A percentile compares a stretch with the other conserved stretches of the same genome.
phyloP scores from a whole-genome alignment of 2,797 vertebrate species.

The Notoglanidium macrostoma region DNA sequence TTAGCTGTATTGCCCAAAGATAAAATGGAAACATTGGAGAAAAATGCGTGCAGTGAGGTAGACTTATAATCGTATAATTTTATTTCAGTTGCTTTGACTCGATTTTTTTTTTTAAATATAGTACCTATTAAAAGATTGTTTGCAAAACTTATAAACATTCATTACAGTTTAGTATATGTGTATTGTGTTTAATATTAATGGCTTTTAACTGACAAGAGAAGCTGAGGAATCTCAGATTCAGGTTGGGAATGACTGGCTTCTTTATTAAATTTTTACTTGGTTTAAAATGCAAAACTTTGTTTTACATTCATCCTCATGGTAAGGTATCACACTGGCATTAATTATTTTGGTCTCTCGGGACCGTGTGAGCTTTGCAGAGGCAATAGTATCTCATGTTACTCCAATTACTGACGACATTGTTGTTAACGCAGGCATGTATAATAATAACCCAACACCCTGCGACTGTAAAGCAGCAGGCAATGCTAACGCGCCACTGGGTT shows the following conservation, averaged over 20 bases:
- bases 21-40: neutral
- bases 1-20: neutral
- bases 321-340: neutral
- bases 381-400: slow-evolving; percentile 4
- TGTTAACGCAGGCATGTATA: slow-evolving; percentile 14
- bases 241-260: neutral
- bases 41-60: neutral
- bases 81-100: neutral
- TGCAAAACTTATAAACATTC: neutral
- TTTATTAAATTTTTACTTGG: neutral
- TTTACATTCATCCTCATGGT: neutral
- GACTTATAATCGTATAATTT: neutral
- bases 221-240: neutral
- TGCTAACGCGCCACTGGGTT: neutral
- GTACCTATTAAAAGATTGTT: neutral
- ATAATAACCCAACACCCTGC: neutral
- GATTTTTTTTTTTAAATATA: too few relatives aligned
- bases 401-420: neutral
- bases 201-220: neutral
- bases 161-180: neutral
- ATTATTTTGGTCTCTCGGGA: neutral
- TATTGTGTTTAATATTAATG: neutral
- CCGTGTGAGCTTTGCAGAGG: neutral
- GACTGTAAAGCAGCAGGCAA: neutral
- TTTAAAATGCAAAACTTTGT: neutral